Percentiles rank a stretch among this genome's conserved stretches.
Evolutionary conservation across 2,113 vertebrate genomes (phyloP).

Genomic region (Charadrius vociferus): DNA sequence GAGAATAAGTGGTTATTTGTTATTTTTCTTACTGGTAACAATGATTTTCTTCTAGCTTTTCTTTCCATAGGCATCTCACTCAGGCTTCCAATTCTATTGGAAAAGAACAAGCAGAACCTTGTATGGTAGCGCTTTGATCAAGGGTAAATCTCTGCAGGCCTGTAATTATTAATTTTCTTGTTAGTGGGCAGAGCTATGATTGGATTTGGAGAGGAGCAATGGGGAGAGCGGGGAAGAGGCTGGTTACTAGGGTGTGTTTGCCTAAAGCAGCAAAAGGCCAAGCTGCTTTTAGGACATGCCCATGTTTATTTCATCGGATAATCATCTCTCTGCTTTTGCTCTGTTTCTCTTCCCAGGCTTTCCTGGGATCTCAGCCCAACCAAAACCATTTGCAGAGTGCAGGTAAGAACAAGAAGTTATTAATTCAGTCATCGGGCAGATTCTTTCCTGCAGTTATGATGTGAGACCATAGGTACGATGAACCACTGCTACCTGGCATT

Average conservation of each 20-base stretch:
- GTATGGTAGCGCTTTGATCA: neutral
- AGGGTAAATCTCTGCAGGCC: neutral
- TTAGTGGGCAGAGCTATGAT: conserved; percentile 6
- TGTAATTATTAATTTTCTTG: neutral
- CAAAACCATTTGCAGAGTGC: conserved; percentile 67
- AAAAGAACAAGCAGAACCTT: neutral
- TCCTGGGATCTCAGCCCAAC: conserved; percentile 59
- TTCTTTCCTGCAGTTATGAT: conserved; percentile 21
- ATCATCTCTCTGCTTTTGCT: conserved; percentile 47
- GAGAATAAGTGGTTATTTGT: neutral
- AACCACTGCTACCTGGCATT: neutral
- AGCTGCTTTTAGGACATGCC: conserved; percentile 30
- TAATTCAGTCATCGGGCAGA: conserved; percentile 45
- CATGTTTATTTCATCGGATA: conserved; percentile 39
- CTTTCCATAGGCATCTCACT: neutral
- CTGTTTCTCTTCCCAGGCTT: conserved; percentile 60
- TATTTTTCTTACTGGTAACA: neutral
- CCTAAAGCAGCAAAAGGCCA: conserved; percentile 8
- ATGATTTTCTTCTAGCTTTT: neutral
- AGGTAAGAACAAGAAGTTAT: conserved; percentile 71
- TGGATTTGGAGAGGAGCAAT: neutral
- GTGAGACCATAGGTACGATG: neutral
- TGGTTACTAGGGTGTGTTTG: conserved; percentile 23
- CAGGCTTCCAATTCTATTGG: neutral
- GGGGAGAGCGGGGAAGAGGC: neutral